phyloP scores from a whole-genome alignment of 2,797 vertebrate genomes.

The Poeciliopsis presidionis region DNA sequence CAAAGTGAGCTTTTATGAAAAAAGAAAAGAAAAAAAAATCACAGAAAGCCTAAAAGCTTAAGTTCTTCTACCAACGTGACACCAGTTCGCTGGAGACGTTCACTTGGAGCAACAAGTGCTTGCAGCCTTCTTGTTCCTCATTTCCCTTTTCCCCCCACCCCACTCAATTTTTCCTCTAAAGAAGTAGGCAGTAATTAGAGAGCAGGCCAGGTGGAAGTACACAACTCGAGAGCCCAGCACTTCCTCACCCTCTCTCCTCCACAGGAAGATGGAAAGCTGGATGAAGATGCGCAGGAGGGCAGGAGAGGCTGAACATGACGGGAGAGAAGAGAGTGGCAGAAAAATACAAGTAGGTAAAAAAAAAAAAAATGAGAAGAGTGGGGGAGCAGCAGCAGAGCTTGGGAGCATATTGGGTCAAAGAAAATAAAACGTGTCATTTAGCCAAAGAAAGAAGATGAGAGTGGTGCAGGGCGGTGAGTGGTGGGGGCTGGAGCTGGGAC shows the following conservation, averaged over 20 bases:
- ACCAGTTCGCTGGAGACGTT: constrained; percentile 59
- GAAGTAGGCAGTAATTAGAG: constrained; percentile 78
- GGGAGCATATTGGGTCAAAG: constrained; percentile 75
- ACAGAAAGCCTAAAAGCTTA: constrained; percentile 40
- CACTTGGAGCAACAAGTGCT: constrained; percentile 73
- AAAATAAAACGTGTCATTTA: constrained; percentile 80
- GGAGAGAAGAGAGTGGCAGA: constrained; percentile 63
- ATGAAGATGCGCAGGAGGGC: constrained; percentile 51
- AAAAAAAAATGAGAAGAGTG: constrained; percentile 23
- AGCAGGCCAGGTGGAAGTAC: constrained; percentile 78
- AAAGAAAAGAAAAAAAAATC: constrained; percentile 29
- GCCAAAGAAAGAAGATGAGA: constrained; percentile 77
- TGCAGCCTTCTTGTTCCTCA: constrained; percentile 61
- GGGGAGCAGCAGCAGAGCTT: constrained; percentile 39
- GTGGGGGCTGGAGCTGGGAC: constrained; percentile 31
- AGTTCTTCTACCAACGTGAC: constrained; percentile 40
- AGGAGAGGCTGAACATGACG: constrained; percentile 61
- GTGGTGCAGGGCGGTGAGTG: constrained; percentile 41
- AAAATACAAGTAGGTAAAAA: constrained; percentile 60
- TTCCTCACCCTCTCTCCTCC: constrained; percentile 67
- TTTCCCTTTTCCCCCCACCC: constrained; percentile 46
- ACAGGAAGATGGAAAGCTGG: constrained; percentile 67
- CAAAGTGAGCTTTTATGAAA: constrained; percentile 39
- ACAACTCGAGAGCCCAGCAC: constrained; percentile 70
- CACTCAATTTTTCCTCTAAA: constrained; percentile 45